Conservation (phyloP, 2,113 vertebrate species). For the Euleptes europaea region DNA sequence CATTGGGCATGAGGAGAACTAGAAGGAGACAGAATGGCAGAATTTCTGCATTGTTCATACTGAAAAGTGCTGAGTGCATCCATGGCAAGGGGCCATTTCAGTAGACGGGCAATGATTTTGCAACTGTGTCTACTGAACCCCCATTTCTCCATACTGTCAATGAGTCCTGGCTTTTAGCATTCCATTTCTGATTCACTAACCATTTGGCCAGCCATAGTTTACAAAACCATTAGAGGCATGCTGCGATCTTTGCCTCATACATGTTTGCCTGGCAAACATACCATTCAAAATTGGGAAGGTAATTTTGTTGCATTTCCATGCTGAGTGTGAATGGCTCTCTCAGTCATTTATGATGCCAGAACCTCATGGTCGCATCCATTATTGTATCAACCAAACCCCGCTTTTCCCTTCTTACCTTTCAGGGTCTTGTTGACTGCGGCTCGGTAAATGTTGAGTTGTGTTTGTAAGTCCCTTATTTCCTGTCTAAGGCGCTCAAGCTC, state of each 20-base stretch:
- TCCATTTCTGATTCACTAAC: too few relatives aligned
- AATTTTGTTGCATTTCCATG: too few relatives aligned
- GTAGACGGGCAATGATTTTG: not conserved
- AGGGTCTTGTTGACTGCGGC: not conserved
- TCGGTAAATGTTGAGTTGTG: not conserved
- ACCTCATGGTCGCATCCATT: not conserved
- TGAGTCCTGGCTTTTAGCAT: too few relatives aligned
- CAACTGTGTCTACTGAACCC: too few relatives aligned
- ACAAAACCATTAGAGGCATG: too few relatives aligned
- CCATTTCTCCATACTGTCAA: too few relatives aligned
- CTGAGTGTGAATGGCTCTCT: too few relatives aligned
- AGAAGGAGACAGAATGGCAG: slow-evolving; percentile 28
- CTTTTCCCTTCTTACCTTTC: not conserved
- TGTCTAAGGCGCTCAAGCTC: not conserved
- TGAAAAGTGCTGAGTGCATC: too few relatives aligned
- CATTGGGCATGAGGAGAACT: slow-evolving; percentile 7
- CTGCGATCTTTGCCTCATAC: too few relatives aligned
- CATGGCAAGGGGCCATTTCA: not conserved
- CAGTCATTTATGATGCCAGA: not conserved
- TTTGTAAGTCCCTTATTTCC: not conserved
- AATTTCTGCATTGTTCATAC: not conserved
- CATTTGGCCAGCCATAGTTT: too few relatives aligned
- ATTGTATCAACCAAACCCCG: not conserved
- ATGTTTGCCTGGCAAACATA: too few relatives aligned
- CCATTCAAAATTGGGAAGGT: too few relatives aligned